phyloP scores from a whole-genome alignment of 2,113 vertebrate species.

The Odontophorus gujanensis region DNA sequence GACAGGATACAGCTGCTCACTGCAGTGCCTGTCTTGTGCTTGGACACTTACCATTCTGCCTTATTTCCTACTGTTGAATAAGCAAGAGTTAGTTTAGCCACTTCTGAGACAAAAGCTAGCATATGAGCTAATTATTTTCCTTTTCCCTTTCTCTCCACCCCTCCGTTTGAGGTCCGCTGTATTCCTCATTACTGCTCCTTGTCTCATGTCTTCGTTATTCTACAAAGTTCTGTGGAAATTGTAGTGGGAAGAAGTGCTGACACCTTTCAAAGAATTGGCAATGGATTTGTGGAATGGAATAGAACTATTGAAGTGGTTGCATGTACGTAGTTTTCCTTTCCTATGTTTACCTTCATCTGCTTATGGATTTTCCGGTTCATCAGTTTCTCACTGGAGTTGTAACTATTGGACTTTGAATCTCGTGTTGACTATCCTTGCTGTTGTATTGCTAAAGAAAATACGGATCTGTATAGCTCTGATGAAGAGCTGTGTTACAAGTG shows the following conservation, averaged over 20 bases:
- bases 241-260: not conserved
- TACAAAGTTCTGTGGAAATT: not conserved
- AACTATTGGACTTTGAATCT: not conserved
- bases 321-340: not conserved
- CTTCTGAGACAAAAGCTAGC: not conserved
- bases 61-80: not conserved
- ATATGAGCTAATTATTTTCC: not conserved
- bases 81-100: not conserved
- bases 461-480: not conserved
- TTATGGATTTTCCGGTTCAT: constrained; percentile 1
- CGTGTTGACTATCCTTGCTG: not conserved
- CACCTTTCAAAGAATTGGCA: not conserved
- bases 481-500: not conserved
- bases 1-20: not conserved
- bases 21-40: not conserved
- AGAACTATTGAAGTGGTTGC: not conserved
- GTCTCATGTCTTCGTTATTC: not conserved
- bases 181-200: not conserved
- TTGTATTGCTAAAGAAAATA: not conserved
- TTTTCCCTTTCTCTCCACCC: not conserved
- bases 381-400: not conserved
- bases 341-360: not conserved
- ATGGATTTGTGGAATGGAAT: not conserved
- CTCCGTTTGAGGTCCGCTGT: not conserved
- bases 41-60: not conserved